Percentiles rank a stretch among this genome's conserved stretches.
These are phyloP conservation scores for Halcyon chelicuti DNA, from an alignment of 2,797 vertebrate species.

Conservation along the genomic window DNA sequence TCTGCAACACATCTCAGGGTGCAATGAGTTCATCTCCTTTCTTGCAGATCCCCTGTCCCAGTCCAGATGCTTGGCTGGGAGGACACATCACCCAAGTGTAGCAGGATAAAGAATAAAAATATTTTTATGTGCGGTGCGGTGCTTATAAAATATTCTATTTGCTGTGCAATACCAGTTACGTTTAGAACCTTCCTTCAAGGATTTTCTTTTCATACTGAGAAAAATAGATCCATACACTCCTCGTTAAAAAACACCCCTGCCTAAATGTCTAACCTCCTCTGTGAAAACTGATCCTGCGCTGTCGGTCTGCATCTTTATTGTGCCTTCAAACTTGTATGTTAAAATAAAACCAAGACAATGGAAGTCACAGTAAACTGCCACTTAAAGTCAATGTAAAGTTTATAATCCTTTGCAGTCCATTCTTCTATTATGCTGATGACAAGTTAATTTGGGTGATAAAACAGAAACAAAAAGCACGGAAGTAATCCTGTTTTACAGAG, in stretches of 20 bases:
- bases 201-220: conserved; percentile 27
- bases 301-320: conserved; percentile 36
- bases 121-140: conserved; percentile 29
- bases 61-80: conserved; percentile 60
- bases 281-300: conserved; percentile 47
- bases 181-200: conserved; percentile 36
- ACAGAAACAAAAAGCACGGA: conserved; percentile 69
- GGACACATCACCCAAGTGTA: conserved; percentile 49
- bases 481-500: conserved; percentile 65
- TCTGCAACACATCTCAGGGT: conserved; percentile 20
- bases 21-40: conserved; percentile 61
- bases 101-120: conserved; percentile 45
- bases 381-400: conserved; percentile 54
- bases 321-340: neutral
- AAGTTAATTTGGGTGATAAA: conserved; percentile 73
- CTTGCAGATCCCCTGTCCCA: conserved; percentile 53
- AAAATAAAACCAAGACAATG: conserved; percentile 49
- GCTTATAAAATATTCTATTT: conserved; percentile 63
- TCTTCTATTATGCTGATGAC: conserved; percentile 59
- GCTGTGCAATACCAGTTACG: neutral
- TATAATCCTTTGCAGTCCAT: conserved; percentile 54
- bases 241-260: conserved; percentile 36
- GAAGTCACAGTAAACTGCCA: conserved; percentile 48
- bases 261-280: conserved; percentile 21
- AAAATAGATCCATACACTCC: conserved; percentile 41